Base-by-base conservation (phyloP, 2,113 vertebrate species). In the Neopipo cinnamomea region DNA sequence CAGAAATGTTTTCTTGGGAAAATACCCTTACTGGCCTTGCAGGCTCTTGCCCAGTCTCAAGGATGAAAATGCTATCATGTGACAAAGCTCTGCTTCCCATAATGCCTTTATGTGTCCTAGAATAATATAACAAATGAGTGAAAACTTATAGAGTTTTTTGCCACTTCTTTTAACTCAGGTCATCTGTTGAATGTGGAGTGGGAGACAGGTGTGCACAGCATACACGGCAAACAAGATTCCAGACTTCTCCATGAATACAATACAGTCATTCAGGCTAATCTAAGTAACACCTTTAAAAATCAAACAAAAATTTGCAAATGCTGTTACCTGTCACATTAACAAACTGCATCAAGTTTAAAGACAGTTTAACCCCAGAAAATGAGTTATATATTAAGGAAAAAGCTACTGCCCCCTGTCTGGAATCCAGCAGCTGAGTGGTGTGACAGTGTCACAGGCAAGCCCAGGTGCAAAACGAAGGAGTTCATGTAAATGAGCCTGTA, bases 21-120 rank as follows among this genome's bases (percentile, higher is more conserved):
- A 98, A 98, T 30, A 98, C 98, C 91, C 98, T 97, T 42, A 97
- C 95, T 21, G 98, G 98, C 70, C 98, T 98, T 68, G 95, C 27
- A 30, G 98, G 97, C 50, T 98, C 97, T 95, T 98, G 98, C 61
- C 90, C 97, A 37, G 97, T 87, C 63, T 99, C 99, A 31, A 98
- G 98, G 91, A 98, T 98, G 96, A 99, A 99, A 97, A 99, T 99
- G 96, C 99, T 99, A 73, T 99, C 99, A 16, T 99, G 99, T 49
- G 99, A 99, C 67, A 99, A 96, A 47, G 99, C 98, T 91, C 99
- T 98, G 47, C 97, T 99, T 88, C 98, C 98, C 98, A 99, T 97
- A 4, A 96, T 67, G 21, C 96, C 96, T 95, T 98, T 97, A 5
- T 98, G 95, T 49, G 96, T 97, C 96, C 99, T 99, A 90, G 93